Evolutionary conservation across 2,113 vertebrate genomes (phyloP).

Genomic region (Acanthisitta chloris): DNA sequence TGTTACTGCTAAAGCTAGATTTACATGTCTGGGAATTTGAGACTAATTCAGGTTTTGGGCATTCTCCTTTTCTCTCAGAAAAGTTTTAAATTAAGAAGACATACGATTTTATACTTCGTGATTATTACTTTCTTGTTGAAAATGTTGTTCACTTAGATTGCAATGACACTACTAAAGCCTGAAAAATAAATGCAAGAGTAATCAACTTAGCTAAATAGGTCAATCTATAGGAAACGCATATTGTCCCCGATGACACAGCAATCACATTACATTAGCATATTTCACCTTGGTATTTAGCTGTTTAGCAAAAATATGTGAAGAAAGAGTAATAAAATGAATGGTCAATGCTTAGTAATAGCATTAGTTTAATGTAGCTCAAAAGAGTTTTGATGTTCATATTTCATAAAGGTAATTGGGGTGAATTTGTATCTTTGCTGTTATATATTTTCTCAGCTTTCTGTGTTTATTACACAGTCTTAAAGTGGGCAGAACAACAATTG

Average conservation of each 20-base stretch:
- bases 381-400: neutral
- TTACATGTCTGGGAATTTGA: neutral
- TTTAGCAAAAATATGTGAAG: neutral
- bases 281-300: neutral
- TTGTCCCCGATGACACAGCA: neutral
- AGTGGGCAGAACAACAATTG: neutral
- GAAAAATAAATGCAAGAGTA: neutral
- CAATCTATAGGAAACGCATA: neutral
- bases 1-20: neutral
- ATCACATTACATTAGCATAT: neutral
- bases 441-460: neutral
- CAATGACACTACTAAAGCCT: neutral
- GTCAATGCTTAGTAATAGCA: neutral
- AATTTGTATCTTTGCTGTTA: neutral
- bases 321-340: neutral
- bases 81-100: neutral
- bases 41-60: neutral
- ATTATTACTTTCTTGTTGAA: neutral
- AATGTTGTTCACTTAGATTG: neutral
- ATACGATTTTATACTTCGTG: neutral
- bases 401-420: neutral
- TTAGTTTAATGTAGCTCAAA: neutral
- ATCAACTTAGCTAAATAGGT: neutral
- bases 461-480: neutral
- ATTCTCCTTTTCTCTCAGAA: neutral